A percentile compares a stretch with the other conserved stretches of the same genome.
These are phyloP conservation scores for Hemibagrus wyckioides DNA, from an alignment of 2,113 vertebrate genomes.

Conservation along the genomic window DNA sequence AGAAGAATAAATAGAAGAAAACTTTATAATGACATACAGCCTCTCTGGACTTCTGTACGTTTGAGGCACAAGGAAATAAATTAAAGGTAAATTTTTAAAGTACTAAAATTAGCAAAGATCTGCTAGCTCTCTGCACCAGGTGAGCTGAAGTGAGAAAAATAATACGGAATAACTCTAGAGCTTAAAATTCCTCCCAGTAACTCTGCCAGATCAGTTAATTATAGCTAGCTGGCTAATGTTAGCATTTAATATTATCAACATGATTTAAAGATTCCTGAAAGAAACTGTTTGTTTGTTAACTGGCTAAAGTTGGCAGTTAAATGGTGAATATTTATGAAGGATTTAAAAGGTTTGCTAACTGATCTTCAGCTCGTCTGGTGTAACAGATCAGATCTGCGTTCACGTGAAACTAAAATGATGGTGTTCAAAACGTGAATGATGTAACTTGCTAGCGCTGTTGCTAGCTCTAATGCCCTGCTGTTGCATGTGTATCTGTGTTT, in stretches of 20 bases:
- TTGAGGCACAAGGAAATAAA: not conserved
- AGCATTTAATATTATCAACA: not conserved
- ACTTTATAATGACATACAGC: not conserved
- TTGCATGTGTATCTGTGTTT: slow-evolving; percentile 92
- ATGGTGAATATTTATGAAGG: not conserved
- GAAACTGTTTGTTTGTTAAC: not conserved
- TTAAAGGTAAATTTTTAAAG: not conserved
- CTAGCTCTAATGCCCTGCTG: slow-evolving; percentile 72
- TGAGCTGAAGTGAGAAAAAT: not conserved
- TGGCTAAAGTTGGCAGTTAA: not conserved
- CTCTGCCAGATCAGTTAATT: not conserved
- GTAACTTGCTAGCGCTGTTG: not conserved
- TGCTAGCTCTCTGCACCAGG: not conserved
- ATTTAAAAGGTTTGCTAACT: not conserved
- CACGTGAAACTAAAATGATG: not conserved
- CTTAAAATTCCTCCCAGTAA: not conserved
- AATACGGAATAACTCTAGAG: not conserved
- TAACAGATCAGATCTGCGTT: slow-evolving; percentile 6
- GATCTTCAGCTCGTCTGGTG: not conserved
- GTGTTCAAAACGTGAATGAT: not conserved
- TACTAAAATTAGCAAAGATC: slow-evolving; percentile 11
- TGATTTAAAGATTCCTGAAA: not conserved
- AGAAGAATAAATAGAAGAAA: not conserved
- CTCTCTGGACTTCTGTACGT: not conserved
- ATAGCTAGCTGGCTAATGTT: not conserved